Conservation (phyloP, 2,888 invertebrate genomes). For the Clusia tigrina region DNA sequence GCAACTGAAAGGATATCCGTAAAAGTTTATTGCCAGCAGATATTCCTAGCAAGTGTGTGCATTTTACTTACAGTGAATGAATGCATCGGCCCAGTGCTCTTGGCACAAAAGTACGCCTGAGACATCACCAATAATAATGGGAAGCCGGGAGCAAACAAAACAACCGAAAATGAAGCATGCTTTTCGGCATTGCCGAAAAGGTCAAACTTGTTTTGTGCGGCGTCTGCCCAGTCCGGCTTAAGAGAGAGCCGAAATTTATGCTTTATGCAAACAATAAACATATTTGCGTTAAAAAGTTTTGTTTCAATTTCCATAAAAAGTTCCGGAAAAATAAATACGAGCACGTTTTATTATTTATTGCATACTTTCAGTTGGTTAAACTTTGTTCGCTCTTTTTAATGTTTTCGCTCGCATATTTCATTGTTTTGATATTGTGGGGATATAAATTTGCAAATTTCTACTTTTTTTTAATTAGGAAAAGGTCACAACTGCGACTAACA, state of each 20-base stretch:
- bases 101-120: not conserved
- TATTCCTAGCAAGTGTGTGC: conserved; percentile 8
- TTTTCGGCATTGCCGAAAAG: conserved; percentile 16
- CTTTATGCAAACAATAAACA: conserved; percentile 10
- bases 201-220: conserved; percentile 14
- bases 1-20: conserved; percentile 4
- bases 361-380: conserved; percentile 22
- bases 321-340: not conserved
- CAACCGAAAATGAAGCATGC: not conserved
- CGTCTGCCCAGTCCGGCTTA: not conserved
- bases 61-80: not conserved
- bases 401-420: not conserved
- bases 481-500: not conserved
- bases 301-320: conserved; percentile 19
- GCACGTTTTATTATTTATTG: conserved; percentile 17
- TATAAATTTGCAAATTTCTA: not conserved
- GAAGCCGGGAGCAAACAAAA: not conserved
- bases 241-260: conserved; percentile 10
- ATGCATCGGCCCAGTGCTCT: too few relatives aligned
- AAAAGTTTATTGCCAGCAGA: conserved; percentile 23
- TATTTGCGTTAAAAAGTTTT: conserved; percentile 6
- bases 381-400: not conserved
- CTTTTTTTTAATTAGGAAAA: not conserved
- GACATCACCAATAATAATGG: conserved; percentile 3
- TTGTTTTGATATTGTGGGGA: not conserved